Base-by-base conservation (phyloP, 2,797 vertebrate species). In the Champsocephalus esox region DNA sequence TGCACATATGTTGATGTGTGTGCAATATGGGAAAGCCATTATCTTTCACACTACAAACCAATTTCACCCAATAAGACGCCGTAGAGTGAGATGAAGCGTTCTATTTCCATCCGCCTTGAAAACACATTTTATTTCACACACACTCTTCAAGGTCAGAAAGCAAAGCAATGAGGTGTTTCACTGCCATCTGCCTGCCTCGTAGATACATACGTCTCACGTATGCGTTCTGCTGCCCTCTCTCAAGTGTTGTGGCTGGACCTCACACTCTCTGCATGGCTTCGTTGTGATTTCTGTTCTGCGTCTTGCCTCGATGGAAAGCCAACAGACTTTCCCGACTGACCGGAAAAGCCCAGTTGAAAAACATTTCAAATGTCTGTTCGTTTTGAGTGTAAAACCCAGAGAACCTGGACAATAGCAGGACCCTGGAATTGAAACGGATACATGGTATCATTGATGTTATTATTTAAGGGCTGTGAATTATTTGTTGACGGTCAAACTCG, bases 141-240 rank as follows among this genome's bases (percentile, higher is more conserved):
- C 44, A 49, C 57, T 58, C 52, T 34, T 75, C 82, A 81, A 85
- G 78, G 80, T 81, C 80, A 81, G 21, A 62, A 83, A 70, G 58
- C 63, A 73, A 79, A 77, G 60, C 24, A 41, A 64, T 58, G 67
- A 82, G 68, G 59, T 66, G n/a, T n/a, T n/a, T n/a, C n/a, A n/a
- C n/a, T n/a, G 14, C 79, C 82, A 80, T 89, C 82, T 72, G 73
- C 80, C 71, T 52, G 61, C 50, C 48, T 65, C 13, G 17, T 21
- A n/a, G 38, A 44, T 51, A 46, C 57, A 70, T 67, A 38, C 24
- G 9, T 43, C 32, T 75, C 19, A 21, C 19, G 60, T 54, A 45
- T 38, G 10, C 38, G 21, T 16, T 52, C n/a, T 46, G 54, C 41
- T 3, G 62, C 41, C 54, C 54, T 75, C 32, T 51, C 46, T 21